These are phyloP conservation scores for Eumerus sabulonum DNA, from an alignment of 2,888 invertebrate genomes.

Conservation along the genomic window DNA sequence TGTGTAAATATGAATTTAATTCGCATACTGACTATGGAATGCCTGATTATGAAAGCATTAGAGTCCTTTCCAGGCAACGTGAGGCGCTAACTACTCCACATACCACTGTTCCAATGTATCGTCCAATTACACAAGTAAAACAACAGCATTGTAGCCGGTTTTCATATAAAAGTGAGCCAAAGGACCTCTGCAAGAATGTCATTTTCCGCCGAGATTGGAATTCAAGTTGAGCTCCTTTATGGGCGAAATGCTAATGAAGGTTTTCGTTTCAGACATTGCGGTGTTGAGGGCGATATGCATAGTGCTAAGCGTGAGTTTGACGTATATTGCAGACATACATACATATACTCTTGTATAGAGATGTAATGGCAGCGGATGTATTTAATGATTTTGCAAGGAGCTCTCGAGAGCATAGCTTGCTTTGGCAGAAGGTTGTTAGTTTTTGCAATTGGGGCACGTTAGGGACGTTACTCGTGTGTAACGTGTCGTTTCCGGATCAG, in stretches of 20 bases:
- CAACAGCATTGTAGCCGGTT: no score
- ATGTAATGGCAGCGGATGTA: conserved; percentile 19
- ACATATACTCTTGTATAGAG: conserved; percentile 5
- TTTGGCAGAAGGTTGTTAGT: conserved; percentile 13
- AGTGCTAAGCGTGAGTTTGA: neutral
- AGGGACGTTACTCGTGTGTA: neutral
- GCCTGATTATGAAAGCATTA: no score
- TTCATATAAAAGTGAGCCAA: neutral
- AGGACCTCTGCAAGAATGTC: conserved; percentile 31
- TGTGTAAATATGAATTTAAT: no score
- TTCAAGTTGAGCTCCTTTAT: conserved; percentile 28
- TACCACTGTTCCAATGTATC: no score
- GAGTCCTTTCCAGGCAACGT: no score
- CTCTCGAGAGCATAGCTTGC: neutral
- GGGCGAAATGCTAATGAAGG: conserved; percentile 43
- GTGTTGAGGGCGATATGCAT: neutral
- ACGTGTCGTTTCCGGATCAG: neutral
- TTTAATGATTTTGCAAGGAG: conserved; percentile 17
- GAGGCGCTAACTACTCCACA: no score
- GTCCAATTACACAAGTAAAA: no score
- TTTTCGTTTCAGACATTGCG: conserved; percentile 1
- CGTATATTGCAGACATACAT: conserved; percentile 19
- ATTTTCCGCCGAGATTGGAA: conserved; percentile 38
- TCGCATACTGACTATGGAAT: no score
- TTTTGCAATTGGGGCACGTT: conserved; percentile 19